phyloP scores from a whole-genome alignment of 2,888 invertebrate species.

The Limenitis camilla region DNA sequence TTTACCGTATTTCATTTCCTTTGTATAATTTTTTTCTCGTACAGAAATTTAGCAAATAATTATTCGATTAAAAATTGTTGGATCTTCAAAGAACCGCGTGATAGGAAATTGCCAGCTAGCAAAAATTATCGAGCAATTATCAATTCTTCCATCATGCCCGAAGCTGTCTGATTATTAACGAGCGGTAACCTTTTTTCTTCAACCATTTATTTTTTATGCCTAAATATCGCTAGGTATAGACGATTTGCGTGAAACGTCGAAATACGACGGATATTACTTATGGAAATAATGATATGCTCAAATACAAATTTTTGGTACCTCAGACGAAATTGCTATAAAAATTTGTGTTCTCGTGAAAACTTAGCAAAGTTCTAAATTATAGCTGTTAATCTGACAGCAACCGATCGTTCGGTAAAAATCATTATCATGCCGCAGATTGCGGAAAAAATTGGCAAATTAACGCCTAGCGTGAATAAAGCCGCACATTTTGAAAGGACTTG shows the following conservation, averaged over 20 bases:
- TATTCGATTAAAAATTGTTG: background rate
- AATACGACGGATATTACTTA: too few relatives aligned
- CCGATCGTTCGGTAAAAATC: constrained; percentile 24
- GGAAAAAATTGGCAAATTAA: constrained; percentile 41
- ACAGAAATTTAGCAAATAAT: too few relatives aligned
- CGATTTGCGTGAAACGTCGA: too few relatives aligned
- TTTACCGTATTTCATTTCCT: too few relatives aligned
- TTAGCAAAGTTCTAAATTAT: background rate
- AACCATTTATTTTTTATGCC: too few relatives aligned
- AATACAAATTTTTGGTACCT: too few relatives aligned
- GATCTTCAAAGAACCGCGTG: background rate
- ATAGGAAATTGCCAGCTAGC: background rate
- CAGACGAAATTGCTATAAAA: too few relatives aligned
- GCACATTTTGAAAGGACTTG: constrained; percentile 20
- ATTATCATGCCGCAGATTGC: constrained; percentile 31
- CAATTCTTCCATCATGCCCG: constrained; percentile 10
- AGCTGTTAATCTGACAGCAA: background rate
- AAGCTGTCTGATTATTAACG: constrained; percentile 13
- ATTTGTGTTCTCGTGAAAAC: too few relatives aligned
- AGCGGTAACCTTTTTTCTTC: constrained; percentile 8
- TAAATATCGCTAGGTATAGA: too few relatives aligned
- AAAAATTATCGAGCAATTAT: constrained; percentile 19
- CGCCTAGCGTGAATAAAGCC: constrained; percentile 42
- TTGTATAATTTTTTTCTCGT: too few relatives aligned
- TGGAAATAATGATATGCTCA: too few relatives aligned